Base-by-base conservation (phyloP, 2,797 vertebrate genomes). In the Hemitrygon akajei region DNA sequence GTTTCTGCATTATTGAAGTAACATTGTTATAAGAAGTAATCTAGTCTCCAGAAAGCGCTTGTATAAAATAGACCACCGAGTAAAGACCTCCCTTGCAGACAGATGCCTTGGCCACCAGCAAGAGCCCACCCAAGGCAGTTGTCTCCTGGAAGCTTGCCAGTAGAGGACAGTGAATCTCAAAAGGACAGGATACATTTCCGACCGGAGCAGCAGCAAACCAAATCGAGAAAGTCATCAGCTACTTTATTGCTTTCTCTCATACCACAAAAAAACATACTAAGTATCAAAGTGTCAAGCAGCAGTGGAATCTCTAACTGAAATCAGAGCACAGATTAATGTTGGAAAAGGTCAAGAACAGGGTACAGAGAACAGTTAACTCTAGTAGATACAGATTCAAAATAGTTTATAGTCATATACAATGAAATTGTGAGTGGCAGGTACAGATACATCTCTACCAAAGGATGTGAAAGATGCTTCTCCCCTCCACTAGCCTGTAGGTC, bases 61-160 rank as follows among this genome's bases (percentile, higher is more conserved):
- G 30, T 89, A 37, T 89, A 69, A 89, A 89, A 69, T 22, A 37
- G 86, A 89, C 86, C 86, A 89, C 86, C 86, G 89, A 37, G 60
- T n/a, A 60, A 89, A 89, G 60, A 69, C 86, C 86, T 89, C 86
- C 86, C 63, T 69, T 37, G n/a, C 86, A 69, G 86, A 60, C 86
- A 89, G 86, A 89, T 89, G 86, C 63, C n/a, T 89, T 34, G 86
- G 86, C 86, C 86, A 89, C 86, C 86, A 89, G 9, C 25, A 22
- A 75, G 37, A 47, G 71, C 91, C 86, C 37, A 73, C 91, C 91
- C 71, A 93, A 93, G 71, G 27, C 91, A 93, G 56, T 27, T 40
- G 76, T 47, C 69, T 11, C 27, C 40, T 93, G 91, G 91, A 56
- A 76, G 22, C 40, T 56, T 71, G 71, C 91, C 69, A 73, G 20